Conservation (phyloP, 2,888 invertebrate genomes). For the Adineta ricciae region DNA sequence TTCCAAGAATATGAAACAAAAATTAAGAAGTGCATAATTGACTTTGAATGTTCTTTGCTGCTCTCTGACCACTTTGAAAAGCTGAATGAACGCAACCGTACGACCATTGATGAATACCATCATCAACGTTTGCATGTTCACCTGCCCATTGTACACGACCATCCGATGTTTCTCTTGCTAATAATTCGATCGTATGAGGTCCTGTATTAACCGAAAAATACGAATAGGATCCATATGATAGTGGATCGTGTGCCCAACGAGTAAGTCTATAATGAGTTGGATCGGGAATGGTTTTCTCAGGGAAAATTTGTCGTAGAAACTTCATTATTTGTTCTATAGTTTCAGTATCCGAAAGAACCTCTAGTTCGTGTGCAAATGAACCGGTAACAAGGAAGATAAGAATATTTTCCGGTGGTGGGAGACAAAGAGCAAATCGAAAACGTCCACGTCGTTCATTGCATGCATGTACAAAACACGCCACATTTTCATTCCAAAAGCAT, state of each 20-base stretch:
- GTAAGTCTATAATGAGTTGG: background rate
- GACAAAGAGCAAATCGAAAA: background rate
- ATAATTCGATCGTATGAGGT: background rate
- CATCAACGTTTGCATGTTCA: background rate
- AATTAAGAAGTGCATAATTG: background rate
- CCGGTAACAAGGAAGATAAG: background rate
- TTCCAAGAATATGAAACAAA: too few relatives aligned
- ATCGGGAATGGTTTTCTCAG: background rate
- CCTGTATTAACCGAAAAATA: background rate
- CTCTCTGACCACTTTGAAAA: slow-evolving; percentile 14
- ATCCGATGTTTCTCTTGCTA: background rate
- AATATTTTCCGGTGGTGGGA: background rate
- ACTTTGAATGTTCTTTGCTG: background rate
- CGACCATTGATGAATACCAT: background rate
- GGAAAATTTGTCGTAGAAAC: background rate
- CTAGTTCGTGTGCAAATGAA: background rate
- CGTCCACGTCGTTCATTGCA: background rate
- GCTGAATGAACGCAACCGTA: background rate
- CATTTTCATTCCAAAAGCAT: background rate
- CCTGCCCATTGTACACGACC: slow-evolving; percentile 10
- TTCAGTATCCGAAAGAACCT: background rate
- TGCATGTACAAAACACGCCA: background rate
- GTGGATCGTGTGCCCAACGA: background rate
- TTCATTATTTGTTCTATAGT: background rate
- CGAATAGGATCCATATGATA: slow-evolving; percentile 14